phyloP scores from a whole-genome alignment of 2,113 vertebrate genomes.

The Phasianus colchicus region DNA sequence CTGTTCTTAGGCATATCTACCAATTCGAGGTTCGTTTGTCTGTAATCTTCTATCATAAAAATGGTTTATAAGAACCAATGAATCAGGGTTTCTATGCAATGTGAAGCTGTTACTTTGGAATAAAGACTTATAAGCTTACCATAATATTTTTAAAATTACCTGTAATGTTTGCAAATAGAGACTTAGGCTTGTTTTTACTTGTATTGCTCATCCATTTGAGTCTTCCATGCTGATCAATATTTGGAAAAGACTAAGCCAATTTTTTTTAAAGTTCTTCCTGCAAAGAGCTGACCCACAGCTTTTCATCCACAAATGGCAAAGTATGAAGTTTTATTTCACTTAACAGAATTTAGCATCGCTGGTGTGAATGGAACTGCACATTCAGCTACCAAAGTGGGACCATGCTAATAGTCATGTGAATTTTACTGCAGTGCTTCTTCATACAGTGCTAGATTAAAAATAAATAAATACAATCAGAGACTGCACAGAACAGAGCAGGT shows the following conservation, averaged over 20 bases:
- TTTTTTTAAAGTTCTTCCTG: background rate
- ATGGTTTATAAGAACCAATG: background rate
- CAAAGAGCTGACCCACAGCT: background rate
- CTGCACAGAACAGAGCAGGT: background rate
- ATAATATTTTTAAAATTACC: background rate
- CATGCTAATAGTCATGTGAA: background rate
- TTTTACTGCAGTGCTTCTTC: background rate
- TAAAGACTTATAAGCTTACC: background rate
- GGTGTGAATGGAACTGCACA: background rate
- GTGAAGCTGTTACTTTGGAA: background rate
- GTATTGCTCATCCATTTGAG: background rate
- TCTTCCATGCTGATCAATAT: background rate
- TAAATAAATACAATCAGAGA: background rate
- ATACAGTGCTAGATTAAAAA: background rate
- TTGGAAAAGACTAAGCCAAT: background rate
- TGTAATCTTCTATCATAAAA: background rate
- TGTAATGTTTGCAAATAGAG: background rate
- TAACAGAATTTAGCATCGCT: background rate
- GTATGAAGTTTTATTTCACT: background rate
- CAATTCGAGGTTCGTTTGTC: background rate
- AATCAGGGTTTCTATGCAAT: background rate
- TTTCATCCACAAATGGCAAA: background rate
- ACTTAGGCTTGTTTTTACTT: background rate
- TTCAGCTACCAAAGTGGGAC: background rate
- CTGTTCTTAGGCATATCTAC: background rate